phyloP scores from a whole-genome alignment of 2,113 vertebrate species.

The Clarias magur region DNA sequence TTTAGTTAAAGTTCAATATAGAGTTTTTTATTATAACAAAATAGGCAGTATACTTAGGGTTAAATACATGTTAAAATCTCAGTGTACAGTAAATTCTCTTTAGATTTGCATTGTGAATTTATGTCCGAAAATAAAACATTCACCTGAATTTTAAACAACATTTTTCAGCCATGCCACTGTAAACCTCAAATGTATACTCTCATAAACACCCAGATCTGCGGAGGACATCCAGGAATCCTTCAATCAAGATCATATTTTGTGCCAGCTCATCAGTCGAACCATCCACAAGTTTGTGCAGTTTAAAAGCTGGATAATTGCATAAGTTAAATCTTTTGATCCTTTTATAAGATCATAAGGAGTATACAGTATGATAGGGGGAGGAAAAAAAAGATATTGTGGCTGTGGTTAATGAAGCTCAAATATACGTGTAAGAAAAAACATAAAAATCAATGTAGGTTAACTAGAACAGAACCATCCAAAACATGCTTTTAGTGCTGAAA shows the following conservation, averaged over 20 bases:
- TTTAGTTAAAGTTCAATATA: constrained; percentile 91
- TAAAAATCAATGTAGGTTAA: constrained; percentile 46
- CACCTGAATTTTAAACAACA: constrained; percentile 60
- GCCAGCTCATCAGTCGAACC: constrained; percentile 18
- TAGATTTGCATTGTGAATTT: constrained; percentile 79
- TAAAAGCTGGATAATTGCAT: constrained; percentile 41
- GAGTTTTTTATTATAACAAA: constrained; percentile 95
- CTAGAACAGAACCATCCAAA: constrained; percentile 75
- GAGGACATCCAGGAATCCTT: constrained; percentile 60
- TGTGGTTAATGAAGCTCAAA: constrained; percentile 42
- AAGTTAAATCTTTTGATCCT: constrained; percentile 40
- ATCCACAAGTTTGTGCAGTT: constrained; percentile 46
- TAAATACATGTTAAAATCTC: constrained; percentile 96
- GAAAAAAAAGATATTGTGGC: constrained; percentile 34
- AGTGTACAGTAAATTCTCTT: constrained; percentile 78
- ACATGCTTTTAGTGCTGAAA: constrained; percentile 91
- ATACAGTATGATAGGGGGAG: constrained; percentile 12
- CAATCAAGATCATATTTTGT: constrained; percentile 52
- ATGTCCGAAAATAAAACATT: constrained; percentile 65
- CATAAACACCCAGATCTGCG: constrained; percentile 68
- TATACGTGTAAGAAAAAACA: constrained; percentile 32
- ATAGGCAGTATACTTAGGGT: constrained; percentile 98
- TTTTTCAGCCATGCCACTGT: constrained; percentile 43
- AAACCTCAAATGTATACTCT: constrained; percentile 62
- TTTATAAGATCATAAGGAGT: constrained; percentile 34